Percentiles rank a stretch among this genome's conserved stretches.
These are phyloP conservation scores for Tiliqua scincoides DNA, from an alignment of 2,113 vertebrate species.

Conservation along the genomic window DNA sequence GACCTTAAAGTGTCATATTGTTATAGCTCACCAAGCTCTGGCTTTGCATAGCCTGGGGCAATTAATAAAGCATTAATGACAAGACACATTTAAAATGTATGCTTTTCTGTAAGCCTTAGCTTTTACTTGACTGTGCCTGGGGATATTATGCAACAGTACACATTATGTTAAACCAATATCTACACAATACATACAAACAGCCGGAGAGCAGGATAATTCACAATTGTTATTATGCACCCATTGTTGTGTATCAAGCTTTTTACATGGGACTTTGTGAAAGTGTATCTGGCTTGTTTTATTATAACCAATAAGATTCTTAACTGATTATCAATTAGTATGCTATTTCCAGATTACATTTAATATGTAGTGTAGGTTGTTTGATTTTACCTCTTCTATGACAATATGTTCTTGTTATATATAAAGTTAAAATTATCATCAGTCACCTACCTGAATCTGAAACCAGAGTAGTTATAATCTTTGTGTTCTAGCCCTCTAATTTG, in stretches of 20 bases:
- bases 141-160: constrained; percentile 79
- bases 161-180: constrained; percentile 81
- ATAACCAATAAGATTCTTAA: constrained; percentile 21
- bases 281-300: constrained; percentile 28
- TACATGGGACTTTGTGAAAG: constrained; percentile 34
- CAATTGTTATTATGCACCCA: constrained; percentile 61
- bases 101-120: constrained; percentile 87
- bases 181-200: constrained; percentile 65
- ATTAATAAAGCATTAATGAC: constrained; percentile 99
- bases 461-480: constrained; percentile 3
- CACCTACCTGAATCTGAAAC: constrained; percentile 14
- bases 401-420: not conserved
- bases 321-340: constrained; percentile 31
- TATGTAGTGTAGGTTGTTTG: not conserved
- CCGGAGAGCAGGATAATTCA: constrained; percentile 61
- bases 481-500: not conserved
- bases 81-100: constrained; percentile 96
- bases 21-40: constrained; percentile 87
- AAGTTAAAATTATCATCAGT: not conserved
- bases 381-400: constrained; percentile 17
- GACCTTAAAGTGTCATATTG: constrained; percentile 99
- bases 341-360: not conserved
- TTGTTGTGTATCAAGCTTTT: constrained; percentile 61
- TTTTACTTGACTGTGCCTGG: constrained; percentile 82
- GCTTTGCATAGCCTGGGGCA: constrained; percentile 88